phyloP scores from a whole-genome alignment of 2,113 vertebrate genomes.

The Dicentrarchus labrax region DNA sequence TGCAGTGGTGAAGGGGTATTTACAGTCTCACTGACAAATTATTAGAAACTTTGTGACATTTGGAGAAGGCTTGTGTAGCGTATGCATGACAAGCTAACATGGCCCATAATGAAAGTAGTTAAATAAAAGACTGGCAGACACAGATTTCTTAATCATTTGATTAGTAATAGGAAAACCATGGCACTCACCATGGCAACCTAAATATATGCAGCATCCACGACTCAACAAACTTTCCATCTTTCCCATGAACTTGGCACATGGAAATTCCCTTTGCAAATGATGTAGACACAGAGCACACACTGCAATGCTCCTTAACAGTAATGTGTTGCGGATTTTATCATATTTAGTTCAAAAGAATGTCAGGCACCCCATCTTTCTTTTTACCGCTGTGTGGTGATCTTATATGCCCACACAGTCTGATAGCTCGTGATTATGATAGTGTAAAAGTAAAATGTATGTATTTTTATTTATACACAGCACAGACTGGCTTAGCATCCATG shows the following conservation, averaged over 20 bases:
- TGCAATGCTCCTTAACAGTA: no score
- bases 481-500: neutral
- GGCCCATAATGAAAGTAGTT: neutral
- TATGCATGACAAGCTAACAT: neutral
- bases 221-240: neutral
- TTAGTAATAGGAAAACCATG: neutral
- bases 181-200: neutral
- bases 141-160: neutral
- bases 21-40: neutral
- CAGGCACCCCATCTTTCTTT: neutral
- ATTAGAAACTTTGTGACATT: neutral
- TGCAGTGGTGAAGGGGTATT: neutral
- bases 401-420: constrained; percentile 1
- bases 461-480: neutral
- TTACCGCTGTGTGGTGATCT: neutral
- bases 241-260: neutral
- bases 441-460: neutral
- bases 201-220: neutral
- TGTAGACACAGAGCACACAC: neutral
- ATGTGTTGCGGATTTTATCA: neutral
- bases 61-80: neutral
- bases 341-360: neutral
- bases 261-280: neutral
- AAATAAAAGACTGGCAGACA: neutral
- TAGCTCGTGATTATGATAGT: neutral